Conservation (phyloP, 2,888 invertebrate species). For the Drosophila parthenogenetica region DNA sequence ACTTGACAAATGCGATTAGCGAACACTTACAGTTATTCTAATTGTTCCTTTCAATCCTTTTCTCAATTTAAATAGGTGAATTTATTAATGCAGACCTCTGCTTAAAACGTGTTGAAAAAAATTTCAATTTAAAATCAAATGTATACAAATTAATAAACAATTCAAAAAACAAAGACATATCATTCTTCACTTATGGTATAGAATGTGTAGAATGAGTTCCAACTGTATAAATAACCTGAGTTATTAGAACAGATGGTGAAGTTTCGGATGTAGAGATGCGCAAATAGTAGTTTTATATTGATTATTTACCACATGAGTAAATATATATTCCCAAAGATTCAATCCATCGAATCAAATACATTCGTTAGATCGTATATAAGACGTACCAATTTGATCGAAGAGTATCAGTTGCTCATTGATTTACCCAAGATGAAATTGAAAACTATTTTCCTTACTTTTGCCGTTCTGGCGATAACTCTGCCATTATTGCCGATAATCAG, state of each 20-base stretch:
- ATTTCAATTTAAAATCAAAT: no score
- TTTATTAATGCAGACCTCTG: background rate
- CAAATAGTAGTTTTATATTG: background rate
- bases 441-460: constrained; percentile 5
- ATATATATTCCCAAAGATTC: constrained; percentile 4
- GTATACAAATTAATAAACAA: no score
- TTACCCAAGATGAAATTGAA: constrained; percentile 15
- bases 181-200: constrained; percentile 7
- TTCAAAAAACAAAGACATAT: background rate
- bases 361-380: constrained; percentile 8
- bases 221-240: constrained; percentile 27
- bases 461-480: constrained; percentile 10
- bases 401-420: constrained; percentile 7
- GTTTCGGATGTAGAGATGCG: background rate
- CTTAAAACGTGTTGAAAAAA: no score
- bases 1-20: constrained; percentile 68
- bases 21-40: constrained; percentile 45
- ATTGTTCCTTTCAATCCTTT: constrained; percentile 23
- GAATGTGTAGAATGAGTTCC: background rate
- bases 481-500: constrained; percentile 8
- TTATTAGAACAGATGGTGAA: background rate
- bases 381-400: background rate
- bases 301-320: constrained; percentile 21
- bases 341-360: background rate
- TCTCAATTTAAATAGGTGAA: background rate